Evolutionary conservation across 2,113 vertebrate species (phyloP).

Genomic region (Turdus rufiventris): DNA sequence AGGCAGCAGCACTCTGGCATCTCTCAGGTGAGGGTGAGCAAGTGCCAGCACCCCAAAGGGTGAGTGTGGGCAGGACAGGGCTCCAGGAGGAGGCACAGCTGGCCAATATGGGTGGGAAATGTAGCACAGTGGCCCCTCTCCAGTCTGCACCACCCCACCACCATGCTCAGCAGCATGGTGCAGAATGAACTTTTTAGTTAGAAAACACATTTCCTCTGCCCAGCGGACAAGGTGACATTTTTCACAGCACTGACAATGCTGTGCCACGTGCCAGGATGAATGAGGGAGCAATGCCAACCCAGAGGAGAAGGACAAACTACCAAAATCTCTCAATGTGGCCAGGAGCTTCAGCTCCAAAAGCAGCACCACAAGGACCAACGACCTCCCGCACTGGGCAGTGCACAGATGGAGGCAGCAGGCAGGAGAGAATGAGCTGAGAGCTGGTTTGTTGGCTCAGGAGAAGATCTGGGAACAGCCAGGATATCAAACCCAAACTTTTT

Average conservation of each 20-base stretch:
- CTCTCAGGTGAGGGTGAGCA: background rate
- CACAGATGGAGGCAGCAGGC: background rate
- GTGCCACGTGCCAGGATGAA: fast-evolving
- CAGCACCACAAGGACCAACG: background rate
- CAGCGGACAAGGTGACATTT: background rate
- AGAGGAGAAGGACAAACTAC: background rate
- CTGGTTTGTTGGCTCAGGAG: background rate
- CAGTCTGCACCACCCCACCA: background rate
- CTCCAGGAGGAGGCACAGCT: background rate
- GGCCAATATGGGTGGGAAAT: fast-evolving
- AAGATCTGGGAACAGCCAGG: background rate
- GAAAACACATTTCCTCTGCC: background rate
- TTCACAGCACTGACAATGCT: fast-evolving
- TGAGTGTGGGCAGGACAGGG: background rate
- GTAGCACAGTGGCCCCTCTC: fast-evolving
- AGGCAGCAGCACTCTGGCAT: background rate
- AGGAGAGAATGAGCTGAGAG: background rate
- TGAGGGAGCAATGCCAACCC: fast-evolving
- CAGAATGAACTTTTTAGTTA: background rate
- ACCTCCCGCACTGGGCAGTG: fast-evolving
- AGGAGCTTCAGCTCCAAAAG: background rate
- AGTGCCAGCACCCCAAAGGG: background rate
- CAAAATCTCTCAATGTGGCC: background rate
- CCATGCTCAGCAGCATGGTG: fast-evolving
- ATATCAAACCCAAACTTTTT: background rate